Percentiles rank a stretch among this genome's conserved stretches.
phyloP scores from a whole-genome alignment of 1,140 invertebrate genomes.

The Monochamus saltuarius region DNA sequence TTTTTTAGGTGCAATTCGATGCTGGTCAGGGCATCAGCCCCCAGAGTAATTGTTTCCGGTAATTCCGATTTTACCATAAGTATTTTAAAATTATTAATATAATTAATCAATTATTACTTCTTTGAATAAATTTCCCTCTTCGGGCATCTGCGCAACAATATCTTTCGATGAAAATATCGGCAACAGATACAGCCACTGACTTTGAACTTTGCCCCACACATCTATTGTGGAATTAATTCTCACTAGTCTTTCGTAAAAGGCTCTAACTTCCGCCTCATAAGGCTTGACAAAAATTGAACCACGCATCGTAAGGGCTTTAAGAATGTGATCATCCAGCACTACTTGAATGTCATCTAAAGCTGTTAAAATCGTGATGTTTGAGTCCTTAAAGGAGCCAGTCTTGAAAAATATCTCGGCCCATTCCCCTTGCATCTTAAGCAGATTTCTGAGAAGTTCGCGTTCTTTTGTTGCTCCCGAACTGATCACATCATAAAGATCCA shows the following conservation, averaged over 20 bases:
- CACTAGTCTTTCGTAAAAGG: slow-evolving; percentile 80
- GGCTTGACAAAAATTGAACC: slow-evolving; percentile 91
- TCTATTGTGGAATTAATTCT: slow-evolving; percentile 79
- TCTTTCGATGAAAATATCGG: slow-evolving; percentile 94
- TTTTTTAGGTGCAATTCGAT: no score
- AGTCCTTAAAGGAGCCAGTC: slow-evolving; percentile 74
- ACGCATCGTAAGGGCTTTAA: slow-evolving; percentile 86
- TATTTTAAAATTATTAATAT: no score
- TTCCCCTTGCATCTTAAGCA: slow-evolving; percentile 82
- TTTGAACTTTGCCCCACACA: slow-evolving; percentile 85
- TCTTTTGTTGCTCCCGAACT: slow-evolving; percentile 90
- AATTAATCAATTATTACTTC: slow-evolving; percentile 55
- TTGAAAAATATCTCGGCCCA: slow-evolving; percentile 79
- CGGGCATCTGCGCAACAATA: slow-evolving; percentile 90
- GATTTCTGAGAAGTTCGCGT: slow-evolving; percentile 72
- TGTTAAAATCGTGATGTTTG: slow-evolving; percentile 74
- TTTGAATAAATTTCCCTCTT: slow-evolving; percentile 78
- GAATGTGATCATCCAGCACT: slow-evolving; percentile 84
- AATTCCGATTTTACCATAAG: no score
- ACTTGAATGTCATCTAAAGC: slow-evolving; percentile 81
- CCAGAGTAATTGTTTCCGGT: no score
- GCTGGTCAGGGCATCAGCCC: no score
- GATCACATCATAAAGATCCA: slow-evolving; percentile 82
- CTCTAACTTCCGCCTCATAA: slow-evolving; percentile 75
- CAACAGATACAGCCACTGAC: slow-evolving; percentile 88